Conservation (phyloP, 2,113 vertebrate species). For the Zootoca vivipara region DNA sequence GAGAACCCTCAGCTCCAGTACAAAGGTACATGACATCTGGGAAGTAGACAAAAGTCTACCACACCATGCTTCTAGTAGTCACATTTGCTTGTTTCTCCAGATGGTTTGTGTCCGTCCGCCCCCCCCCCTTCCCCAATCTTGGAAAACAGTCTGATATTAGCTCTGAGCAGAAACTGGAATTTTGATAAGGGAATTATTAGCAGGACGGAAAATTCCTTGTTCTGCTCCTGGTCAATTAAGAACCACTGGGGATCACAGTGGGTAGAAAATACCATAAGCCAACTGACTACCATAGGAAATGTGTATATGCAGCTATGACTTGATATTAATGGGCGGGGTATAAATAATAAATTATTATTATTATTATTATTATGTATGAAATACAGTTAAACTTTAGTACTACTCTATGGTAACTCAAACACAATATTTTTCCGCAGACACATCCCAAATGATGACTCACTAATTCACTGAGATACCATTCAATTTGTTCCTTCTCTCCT, state of each 20-base stretch:
- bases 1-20: background rate
- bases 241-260: background rate
- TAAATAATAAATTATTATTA: too few species aligned
- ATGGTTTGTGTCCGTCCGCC: too few species aligned
- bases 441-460: background rate
- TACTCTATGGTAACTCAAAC: background rate
- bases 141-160: background rate
- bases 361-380: background rate
- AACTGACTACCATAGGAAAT: background rate
- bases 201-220: too few species aligned
- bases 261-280: background rate
- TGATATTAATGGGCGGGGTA: too few species aligned
- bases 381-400: background rate
- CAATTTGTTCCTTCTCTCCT: background rate
- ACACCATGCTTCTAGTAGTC: background rate
- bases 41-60: background rate
- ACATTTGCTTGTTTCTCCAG: background rate
- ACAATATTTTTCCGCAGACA: background rate
- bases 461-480: background rate
- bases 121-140: too few species aligned
- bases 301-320: background rate
- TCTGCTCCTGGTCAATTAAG: background rate
- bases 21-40: background rate
- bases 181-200: background rate
- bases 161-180: background rate